These are phyloP conservation scores for Limnodromus scolopaceus DNA, from an alignment of 2,797 vertebrate species.

Conservation along the genomic window DNA sequence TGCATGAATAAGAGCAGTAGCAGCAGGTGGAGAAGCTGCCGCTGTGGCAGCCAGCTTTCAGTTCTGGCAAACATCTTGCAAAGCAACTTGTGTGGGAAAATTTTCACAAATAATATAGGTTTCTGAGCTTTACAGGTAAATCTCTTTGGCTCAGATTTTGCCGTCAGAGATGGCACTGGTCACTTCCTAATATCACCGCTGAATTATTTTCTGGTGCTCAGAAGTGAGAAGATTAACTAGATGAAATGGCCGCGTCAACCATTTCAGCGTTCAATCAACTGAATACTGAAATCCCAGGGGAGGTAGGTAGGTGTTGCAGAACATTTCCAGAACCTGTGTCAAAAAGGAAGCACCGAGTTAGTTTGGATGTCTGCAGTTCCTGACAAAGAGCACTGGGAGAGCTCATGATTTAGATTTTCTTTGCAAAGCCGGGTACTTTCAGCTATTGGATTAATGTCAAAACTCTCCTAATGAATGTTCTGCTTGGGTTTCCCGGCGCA, in stretches of 20 bases:
- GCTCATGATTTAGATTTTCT: neutral
- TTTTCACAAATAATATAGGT: neutral
- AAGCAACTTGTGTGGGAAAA: neutral
- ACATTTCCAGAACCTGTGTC: neutral
- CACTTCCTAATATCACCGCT: neutral
- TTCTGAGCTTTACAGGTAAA: neutral
- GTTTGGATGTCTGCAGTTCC: neutral
- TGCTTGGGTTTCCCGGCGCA: neutral
- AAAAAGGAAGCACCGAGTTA: neutral
- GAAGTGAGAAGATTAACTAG: neutral
- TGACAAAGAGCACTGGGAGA: neutral
- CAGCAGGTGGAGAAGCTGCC: neutral
- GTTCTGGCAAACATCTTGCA: neutral
- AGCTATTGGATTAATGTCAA: neutral
- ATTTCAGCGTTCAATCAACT: rapidly evolving
- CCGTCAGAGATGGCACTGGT: neutral
- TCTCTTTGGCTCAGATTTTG: neutral
- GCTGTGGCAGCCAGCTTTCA: neutral
- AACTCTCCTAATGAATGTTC: neutral
- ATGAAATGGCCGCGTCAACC: neutral
- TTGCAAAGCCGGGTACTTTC: neutral
- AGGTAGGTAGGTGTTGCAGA: neutral
- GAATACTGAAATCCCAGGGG: neutral
- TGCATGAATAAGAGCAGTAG: neutral
- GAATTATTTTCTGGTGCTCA: neutral